Evolutionary conservation across 35 echinoderm and acorn worm species (phyloP), one percentile per base, ranked within the genome.

Genomic region (Lytechinus pictus): DNA sequence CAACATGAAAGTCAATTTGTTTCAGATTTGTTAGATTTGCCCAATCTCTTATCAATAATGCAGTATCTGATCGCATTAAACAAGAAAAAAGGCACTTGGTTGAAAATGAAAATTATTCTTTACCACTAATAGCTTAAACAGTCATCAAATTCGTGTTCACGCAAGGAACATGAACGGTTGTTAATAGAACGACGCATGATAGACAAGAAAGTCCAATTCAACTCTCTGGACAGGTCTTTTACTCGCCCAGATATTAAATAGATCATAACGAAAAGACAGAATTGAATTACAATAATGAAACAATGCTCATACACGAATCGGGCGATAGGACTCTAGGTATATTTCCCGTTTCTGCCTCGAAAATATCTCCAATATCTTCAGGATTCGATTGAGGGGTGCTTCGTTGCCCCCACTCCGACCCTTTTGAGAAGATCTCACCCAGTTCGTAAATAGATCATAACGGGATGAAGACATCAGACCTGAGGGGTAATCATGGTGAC

Each of bases 371-470:
- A 7, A 79, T n/a, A 79, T 79, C 66, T 79, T 6, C n/a, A 79
- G 4, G 66, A 79, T 79, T 79, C 21, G 19, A 24, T 24, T 19
- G 16, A 24, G 66, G 66, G 21, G 66, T 79, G 19, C 88, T 54
- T 52, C 28, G 11, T 5, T 33, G 28, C 88, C 88, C 88, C 88
- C 88, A 52, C 88, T 54, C 88, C 88, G 10, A 90, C 88, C 88
- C 88, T 33, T 27, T 90, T 44, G 10, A 90, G 12, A 90, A 27
- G 28, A 90, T 90, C 52, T 90, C 88, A 90, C 88, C 88, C 88
- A 90, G 29, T 90, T 90, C 88, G 88, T 54, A 90, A 44, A 90
- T 90, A 90, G 29, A 90, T 90, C 88, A 90, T 90, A 90, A 90
- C 88, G 52, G 88, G 88, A 90, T 90, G 52, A 90, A 90, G 88